These are phyloP conservation scores for Sebastiscus tertius DNA, from an alignment of 2,797 vertebrate genomes.

Conservation along the genomic window DNA sequence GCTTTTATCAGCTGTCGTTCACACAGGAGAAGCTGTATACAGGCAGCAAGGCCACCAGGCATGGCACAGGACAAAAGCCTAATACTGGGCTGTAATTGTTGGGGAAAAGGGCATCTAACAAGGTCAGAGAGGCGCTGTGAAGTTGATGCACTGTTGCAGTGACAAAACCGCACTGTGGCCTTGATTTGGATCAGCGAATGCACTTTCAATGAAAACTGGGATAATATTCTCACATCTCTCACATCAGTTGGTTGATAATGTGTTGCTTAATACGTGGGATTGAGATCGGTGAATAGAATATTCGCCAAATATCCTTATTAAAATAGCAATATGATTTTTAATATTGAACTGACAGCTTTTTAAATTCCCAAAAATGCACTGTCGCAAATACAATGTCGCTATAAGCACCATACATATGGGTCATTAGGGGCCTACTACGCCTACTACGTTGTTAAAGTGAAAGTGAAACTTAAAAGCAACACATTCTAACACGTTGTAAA, in stretches of 20 bases:
- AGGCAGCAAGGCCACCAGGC: slow-evolving; percentile 73
- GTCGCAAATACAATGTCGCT: too few relatives aligned
- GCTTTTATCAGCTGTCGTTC: slow-evolving; percentile 83
- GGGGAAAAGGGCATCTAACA: slow-evolving; percentile 64
- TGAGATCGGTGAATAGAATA: background rate
- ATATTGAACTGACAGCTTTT: background rate
- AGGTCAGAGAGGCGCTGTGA: slow-evolving; percentile 65
- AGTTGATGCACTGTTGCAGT: slow-evolving; percentile 47
- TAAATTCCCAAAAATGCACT: background rate
- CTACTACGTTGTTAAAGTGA: too few relatives aligned
- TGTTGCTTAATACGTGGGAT: background rate
- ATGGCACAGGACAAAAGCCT: slow-evolving; percentile 74
- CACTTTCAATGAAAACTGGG: slow-evolving; percentile 19
- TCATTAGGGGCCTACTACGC: too few relatives aligned
- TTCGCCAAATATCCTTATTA: background rate
- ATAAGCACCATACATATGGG: too few relatives aligned
- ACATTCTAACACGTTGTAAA: too few relatives aligned
- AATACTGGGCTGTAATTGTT: slow-evolving; percentile 73
- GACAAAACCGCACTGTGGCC: slow-evolving; percentile 46
- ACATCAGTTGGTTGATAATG: slow-evolving; percentile 1
- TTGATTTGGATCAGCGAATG: slow-evolving; percentile 52
- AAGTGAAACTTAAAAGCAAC: too few relatives aligned
- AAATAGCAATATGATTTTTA: background rate
- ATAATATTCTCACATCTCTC: slow-evolving; percentile 21
- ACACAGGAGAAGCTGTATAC: slow-evolving; percentile 68